A percentile compares a stretch with the other conserved stretches of the same genome.
phyloP scores from a whole-genome alignment of 2,113 vertebrate genomes.

The Oplegnathus fasciatus region DNA sequence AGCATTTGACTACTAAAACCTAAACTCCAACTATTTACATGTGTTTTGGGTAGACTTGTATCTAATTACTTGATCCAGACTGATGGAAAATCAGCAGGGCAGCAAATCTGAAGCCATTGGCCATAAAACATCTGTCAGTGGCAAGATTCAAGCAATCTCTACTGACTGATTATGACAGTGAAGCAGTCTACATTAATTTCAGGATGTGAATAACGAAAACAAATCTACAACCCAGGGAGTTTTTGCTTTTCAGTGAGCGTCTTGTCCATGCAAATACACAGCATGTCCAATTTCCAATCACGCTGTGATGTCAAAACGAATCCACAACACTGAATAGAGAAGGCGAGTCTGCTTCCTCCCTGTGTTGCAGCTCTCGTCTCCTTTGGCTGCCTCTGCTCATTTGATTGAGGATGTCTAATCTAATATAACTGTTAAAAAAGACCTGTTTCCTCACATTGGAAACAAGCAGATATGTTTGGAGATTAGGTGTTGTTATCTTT shows the following conservation, averaged over 20 bases:
- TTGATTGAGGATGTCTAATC: conserved; percentile 78
- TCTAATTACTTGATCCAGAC: conserved; percentile 60
- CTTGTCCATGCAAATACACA: conserved; percentile 51
- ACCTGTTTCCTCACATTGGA: conserved; percentile 60
- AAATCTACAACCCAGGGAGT: conserved; percentile 30
- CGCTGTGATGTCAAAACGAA: conserved; percentile 66
- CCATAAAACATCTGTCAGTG: conserved; percentile 65
- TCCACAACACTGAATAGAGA: conserved; percentile 44
- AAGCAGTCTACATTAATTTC: conserved; percentile 56
- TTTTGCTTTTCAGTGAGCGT: conserved; percentile 33
- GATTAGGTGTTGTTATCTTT: conserved; percentile 80
- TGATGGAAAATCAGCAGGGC: conserved; percentile 68
- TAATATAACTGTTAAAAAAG: conserved; percentile 68
- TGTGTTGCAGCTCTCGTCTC: conserved; percentile 40
- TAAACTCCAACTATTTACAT: conserved; percentile 50
- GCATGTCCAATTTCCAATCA: conserved; percentile 73
- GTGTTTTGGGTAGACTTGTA: conserved; percentile 34
- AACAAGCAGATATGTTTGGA: conserved; percentile 70
- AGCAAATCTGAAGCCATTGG: conserved; percentile 53
- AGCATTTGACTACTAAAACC: conserved; percentile 14
- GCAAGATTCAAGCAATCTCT: conserved; percentile 33
- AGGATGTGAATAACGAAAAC: conserved; percentile 58
- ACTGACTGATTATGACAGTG: conserved; percentile 57
- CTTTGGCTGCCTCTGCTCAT: conserved; percentile 61
- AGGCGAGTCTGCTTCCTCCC: conserved; percentile 55